These are phyloP conservation scores for Neopipo cinnamomea DNA, from an alignment of 2,113 vertebrate genomes.

Conservation along the genomic window DNA sequence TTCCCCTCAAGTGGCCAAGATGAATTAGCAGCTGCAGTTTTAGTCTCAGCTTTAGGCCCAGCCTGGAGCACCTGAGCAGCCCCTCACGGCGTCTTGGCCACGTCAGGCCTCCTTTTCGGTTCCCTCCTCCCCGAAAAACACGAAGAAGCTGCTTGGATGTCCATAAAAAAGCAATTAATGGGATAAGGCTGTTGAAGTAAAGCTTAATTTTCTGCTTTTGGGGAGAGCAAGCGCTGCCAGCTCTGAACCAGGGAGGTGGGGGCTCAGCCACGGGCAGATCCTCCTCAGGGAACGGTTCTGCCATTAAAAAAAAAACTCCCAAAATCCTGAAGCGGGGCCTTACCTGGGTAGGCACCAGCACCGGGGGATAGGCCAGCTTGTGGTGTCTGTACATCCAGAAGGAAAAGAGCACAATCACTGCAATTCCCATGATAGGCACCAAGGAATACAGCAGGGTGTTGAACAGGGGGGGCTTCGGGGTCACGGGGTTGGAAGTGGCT, in stretches of 20 bases:
- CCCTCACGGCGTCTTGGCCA: neutral
- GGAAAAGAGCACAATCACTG: conserved; percentile 89
- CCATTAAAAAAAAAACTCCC: neutral
- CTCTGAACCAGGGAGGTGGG: neutral
- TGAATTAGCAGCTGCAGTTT: neutral
- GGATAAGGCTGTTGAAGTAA: neutral
- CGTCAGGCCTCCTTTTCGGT: neutral
- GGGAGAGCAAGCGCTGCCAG: neutral
- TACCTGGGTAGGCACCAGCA: conserved; percentile 97
- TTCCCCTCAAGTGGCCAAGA: neutral
- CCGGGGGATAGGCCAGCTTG: conserved; percentile 96
- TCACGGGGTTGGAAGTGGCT: conserved; percentile 94
- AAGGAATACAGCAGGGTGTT: conserved; percentile 94
- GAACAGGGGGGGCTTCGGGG: conserved; percentile 89
- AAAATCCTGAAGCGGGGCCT: conserved; percentile 39
- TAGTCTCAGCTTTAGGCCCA: neutral
- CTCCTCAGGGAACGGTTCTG: neutral
- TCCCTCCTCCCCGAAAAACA: neutral
- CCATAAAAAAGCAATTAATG: neutral
- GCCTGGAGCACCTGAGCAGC: neutral
- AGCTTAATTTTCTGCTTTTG: conserved; percentile 26
- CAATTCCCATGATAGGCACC: conserved; percentile 93
- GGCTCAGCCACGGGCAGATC: neutral
- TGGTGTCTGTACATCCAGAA: conserved; percentile 99
- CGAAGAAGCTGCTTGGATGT: neutral